Evolutionary conservation across 2,797 vertebrate species (phyloP), one percentile per base, ranked within the genome.

Genomic region (Tiaroga cobitis): DNA sequence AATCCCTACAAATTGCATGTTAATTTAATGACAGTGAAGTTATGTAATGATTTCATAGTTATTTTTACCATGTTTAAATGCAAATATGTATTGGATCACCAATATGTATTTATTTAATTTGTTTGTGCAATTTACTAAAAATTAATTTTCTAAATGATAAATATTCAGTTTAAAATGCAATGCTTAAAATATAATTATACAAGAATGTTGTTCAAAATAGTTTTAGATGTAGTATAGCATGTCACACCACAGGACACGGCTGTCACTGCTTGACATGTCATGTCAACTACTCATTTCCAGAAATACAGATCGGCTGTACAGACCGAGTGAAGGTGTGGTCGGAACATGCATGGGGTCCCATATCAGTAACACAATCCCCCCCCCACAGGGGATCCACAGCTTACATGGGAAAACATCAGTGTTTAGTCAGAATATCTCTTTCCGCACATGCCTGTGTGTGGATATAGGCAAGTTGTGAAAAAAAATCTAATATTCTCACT

Each of bases 291-390:
- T 59, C 39, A 46, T 75, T 49, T 75, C 81, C 56, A 83, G 70
- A 83, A 83, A 75, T 76, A 76, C 72, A 39, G 41, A 83, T 51
- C 59, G 75, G 54, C 69, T 74, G 56, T 74, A 63, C 51, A 74
- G 69, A 29, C 21, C 2, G 11, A 59, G 11, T 21, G 51, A 72
- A 63, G 69, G 32, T 82, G 81, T 49, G 54, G 54, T 75, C 21
- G 21, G 43, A 83, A 83, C 37, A 43, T 81, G 10, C 37, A 65
- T 61, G 75, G 34, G 37, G 51, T 51, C 68, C 21, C 21, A 51
- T 65, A 67, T 67, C 59, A 65, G 72, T 67, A 75, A 67, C 65
- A 69, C 46, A 24, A n/a, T 34, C 32, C 3, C 3, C 3, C 3
- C n/a, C 72, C 29, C 59, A 75, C 54, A 26, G 21, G 43, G 39